Percentiles rank a stretch among this genome's conserved stretches.
Conservation (phyloP, 1,140 invertebrate species). For the Drosophila bipectinata region DNA sequence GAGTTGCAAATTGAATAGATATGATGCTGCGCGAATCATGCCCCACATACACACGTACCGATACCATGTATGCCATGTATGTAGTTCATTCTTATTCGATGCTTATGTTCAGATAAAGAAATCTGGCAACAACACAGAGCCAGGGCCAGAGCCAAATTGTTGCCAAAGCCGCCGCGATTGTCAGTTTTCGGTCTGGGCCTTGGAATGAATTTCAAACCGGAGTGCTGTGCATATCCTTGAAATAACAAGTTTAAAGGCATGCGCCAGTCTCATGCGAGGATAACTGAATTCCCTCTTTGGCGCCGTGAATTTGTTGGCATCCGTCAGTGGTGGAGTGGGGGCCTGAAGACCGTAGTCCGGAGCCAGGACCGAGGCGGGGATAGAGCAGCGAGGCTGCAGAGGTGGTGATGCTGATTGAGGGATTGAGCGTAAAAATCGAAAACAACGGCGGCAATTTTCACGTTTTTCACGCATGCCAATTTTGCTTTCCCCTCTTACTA, state of each 20-base stretch:
- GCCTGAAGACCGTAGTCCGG: neutral
- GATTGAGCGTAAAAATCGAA: slow-evolving; percentile 79
- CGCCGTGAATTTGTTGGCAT: slow-evolving; percentile 17
- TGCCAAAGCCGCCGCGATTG: slow-evolving; percentile 69
- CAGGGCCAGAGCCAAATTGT: slow-evolving; percentile 60
- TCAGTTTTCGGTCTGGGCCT: slow-evolving; percentile 25
- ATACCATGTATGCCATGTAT: slow-evolving; percentile 7
- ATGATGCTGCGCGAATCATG: slow-evolving; percentile 23
- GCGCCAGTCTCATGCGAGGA: slow-evolving; percentile 50
- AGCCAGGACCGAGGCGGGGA: neutral
- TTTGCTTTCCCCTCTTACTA: slow-evolving; percentile 54
- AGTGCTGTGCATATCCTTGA: slow-evolving; percentile 66
- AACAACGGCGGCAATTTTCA: slow-evolving; percentile 69
- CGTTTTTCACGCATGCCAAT: slow-evolving; percentile 69
- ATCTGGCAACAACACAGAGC: slow-evolving; percentile 70
- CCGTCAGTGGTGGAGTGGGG: neutral
- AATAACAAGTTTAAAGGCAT: slow-evolving; percentile 82
- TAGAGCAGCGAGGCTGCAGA: neutral
- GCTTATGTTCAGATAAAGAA: slow-evolving; percentile 73
- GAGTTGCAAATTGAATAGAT: slow-evolving; percentile 79
- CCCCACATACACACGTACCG: neutral
- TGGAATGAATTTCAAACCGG: slow-evolving; percentile 21
- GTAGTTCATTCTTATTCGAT: slow-evolving; percentile 56
- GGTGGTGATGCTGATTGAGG: slow-evolving; percentile 67
- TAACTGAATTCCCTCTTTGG: slow-evolving; percentile 49